Conservation (phyloP, 2,113 vertebrate species). For the Amphiprion percula region DNA sequence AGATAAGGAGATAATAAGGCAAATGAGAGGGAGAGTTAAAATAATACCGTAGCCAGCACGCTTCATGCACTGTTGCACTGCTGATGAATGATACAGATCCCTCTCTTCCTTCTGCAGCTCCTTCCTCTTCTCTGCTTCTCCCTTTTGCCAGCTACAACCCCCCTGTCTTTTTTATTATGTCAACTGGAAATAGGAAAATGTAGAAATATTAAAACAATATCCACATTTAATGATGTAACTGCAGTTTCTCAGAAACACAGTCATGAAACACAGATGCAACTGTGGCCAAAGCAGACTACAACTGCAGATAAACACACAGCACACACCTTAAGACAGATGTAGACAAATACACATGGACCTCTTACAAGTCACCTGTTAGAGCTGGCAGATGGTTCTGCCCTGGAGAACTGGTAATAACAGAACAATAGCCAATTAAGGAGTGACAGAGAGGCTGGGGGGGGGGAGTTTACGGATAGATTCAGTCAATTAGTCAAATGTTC, state of each 20-base stretch:
- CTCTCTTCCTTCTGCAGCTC: constrained; percentile 46
- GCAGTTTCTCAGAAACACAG: background rate
- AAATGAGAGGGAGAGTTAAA: constrained; percentile 80
- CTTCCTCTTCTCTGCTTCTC: constrained; percentile 26
- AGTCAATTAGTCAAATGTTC: constrained; percentile 75
- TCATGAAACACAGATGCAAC: background rate
- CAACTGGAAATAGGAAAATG: background rate
- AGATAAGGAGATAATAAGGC: constrained; percentile 79
- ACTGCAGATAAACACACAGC: constrained; percentile 36
- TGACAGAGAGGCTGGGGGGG: constrained; percentile 61
- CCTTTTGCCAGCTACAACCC: constrained; percentile 11
- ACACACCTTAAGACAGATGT: constrained; percentile 58
- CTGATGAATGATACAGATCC: constrained; percentile 75
- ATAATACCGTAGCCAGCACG: constrained; percentile 70
- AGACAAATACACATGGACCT: constrained; percentile 46
- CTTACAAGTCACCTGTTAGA: constrained; percentile 72
- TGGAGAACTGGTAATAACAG: constrained; percentile 73
- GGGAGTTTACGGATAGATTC: constrained; percentile 71
- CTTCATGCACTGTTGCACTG: constrained; percentile 73
- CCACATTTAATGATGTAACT: background rate
- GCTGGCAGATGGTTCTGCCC: constrained; percentile 77
- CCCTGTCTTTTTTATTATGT: constrained; percentile 7
- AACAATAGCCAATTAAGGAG: constrained; percentile 77
- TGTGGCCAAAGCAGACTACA: background rate
- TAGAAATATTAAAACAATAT: background rate